Base-by-base conservation (phyloP, 1,140 invertebrate genomes). In the Linepithema humile region DNA sequence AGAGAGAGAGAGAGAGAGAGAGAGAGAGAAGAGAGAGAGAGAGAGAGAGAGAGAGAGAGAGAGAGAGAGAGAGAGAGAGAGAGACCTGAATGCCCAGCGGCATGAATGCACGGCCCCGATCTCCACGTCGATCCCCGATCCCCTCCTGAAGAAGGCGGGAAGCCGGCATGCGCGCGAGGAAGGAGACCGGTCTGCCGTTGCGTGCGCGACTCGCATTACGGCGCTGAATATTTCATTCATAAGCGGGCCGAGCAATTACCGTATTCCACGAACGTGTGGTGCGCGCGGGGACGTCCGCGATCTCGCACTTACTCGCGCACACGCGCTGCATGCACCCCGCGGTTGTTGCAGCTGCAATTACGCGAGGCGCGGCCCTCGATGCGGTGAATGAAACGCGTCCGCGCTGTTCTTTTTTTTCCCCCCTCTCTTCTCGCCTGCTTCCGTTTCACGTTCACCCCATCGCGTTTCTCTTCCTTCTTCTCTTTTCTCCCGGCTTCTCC, bases 211-310 rank as follows among this genome's bases (percentile, higher is more conserved):
- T 87, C 88, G 89, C 90, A 92, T 92, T 92, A 93, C 89, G 88
- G 67, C 82, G 84, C 38, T 90, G 91, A 93, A 93, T 93, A 93
- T 93, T 93, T 92, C 92, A 93, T 93, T 93, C 92, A 93, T 93
- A 93, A 93, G 86, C 89, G 84, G 72, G 55, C 86, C 73, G 69
- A 88, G 82, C 86, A 82, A 83, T 90, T 70, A 88, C 88, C 85
- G 91, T 91, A 91, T 92, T 91, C 88, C 85, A 83, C 85, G 85
- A 85, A 89, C 69, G 83, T 72, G 85, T 53, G 65, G 75, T 75
- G 67, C 32, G 60, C 35, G 43, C 73, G 75, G 83, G 40, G 43
- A 83, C 73, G 59, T 38, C 70, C 55, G 55, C 65, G 69, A 82
- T 72, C 78, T 55, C 45, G 64, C 26, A 55, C 62, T 48, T 55